These are phyloP conservation scores for Diarsia brunnea DNA, from an alignment of 2,888 invertebrate species.

Conservation along the genomic window DNA sequence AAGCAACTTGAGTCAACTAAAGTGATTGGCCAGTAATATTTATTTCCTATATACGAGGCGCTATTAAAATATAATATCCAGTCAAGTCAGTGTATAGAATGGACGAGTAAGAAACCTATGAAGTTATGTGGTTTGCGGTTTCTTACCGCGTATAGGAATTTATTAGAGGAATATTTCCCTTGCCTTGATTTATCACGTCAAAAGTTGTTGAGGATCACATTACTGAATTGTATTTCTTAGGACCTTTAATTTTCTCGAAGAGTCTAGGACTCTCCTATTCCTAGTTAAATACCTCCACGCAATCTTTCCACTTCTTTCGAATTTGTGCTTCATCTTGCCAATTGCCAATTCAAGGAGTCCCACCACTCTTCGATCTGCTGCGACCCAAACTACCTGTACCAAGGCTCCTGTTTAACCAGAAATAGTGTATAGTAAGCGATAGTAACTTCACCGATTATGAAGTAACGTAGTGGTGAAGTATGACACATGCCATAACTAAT, in stretches of 20 bases:
- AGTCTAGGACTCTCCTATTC: background rate
- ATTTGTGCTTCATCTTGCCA: background rate
- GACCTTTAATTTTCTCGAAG: background rate
- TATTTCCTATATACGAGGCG: slow-evolving; percentile 44
- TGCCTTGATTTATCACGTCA: slow-evolving; percentile 9
- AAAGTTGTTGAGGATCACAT: slow-evolving; percentile 15
- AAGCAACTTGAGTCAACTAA: slow-evolving; percentile 4
- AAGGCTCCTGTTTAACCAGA: background rate
- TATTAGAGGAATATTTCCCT: slow-evolving; percentile 52
- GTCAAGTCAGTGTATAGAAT: slow-evolving; percentile 48
- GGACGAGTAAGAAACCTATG: slow-evolving; percentile 42
- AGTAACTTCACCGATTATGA: background rate
- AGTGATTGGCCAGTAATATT: slow-evolving; percentile 23
- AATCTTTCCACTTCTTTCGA: background rate
- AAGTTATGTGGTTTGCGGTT: slow-evolving; percentile 65
- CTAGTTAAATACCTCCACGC: background rate
- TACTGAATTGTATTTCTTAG: slow-evolving; percentile 3
- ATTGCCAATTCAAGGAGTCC: background rate
- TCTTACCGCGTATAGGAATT: slow-evolving; percentile 56
- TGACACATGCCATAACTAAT: slow-evolving; percentile 38
- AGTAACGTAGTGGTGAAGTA: slow-evolving; percentile 10
- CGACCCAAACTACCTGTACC: background rate
- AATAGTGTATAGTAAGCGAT: background rate
- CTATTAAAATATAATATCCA: slow-evolving; percentile 41
- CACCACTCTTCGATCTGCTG: background rate